Conservation (phyloP, 2,888 invertebrate genomes). For the Caenorhabditis imperialis region DNA sequence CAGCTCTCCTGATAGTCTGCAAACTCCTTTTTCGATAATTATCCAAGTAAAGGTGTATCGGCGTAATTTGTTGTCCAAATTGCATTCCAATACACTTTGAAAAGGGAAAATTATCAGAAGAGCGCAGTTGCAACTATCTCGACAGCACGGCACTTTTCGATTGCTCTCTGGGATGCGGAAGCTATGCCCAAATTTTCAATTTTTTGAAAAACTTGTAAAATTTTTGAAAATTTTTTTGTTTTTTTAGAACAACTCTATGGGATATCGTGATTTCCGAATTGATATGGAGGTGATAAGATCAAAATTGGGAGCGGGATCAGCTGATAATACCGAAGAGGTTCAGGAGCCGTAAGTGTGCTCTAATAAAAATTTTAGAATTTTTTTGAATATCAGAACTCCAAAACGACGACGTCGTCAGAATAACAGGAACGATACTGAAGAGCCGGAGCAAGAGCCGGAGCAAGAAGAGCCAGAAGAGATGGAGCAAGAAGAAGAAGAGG, state of each 20-base stretch:
- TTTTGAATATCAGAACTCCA: slow-evolving; percentile 9
- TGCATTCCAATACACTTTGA: no score
- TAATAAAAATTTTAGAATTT: neutral
- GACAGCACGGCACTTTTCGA: no score
- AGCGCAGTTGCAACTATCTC: no score
- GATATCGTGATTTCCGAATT: slow-evolving; percentile 63
- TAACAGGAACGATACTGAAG: no score
- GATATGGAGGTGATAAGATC: slow-evolving; percentile 52
- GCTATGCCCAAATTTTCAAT: no score
- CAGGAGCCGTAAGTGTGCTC: slow-evolving; percentile 24
- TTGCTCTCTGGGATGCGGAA: no score
- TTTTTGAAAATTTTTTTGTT: neutral
- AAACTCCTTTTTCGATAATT: neutral
- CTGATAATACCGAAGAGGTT: slow-evolving; percentile 32
- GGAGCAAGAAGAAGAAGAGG: no score
- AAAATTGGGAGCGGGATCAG: slow-evolving; percentile 31
- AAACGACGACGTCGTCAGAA: slow-evolving; percentile 38
- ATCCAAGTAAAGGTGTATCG: no score
- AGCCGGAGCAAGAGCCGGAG: neutral
- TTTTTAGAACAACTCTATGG: slow-evolving; percentile 62
- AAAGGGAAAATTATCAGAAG: no score
- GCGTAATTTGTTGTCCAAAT: no score
- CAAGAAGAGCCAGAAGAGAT: neutral
- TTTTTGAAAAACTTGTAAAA: no score
- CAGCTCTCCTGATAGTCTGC: no score